Evolutionary conservation across 2,797 vertebrate genomes (phyloP).

Genomic region (Tragelaphus eurycerus): DNA sequence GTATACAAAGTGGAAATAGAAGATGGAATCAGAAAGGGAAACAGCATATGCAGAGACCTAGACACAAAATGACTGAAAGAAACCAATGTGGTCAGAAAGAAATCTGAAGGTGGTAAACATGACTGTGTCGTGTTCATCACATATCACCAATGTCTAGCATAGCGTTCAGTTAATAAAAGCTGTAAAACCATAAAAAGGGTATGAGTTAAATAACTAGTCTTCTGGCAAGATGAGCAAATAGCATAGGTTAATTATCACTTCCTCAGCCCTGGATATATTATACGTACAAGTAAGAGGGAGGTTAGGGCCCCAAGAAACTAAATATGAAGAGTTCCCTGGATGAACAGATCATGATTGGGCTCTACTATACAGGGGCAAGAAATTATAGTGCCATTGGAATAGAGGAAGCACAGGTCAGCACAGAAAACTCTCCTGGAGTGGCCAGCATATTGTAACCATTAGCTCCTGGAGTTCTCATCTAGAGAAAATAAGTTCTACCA

Average conservation of each 20-base stretch:
- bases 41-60: not conserved
- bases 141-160: not conserved
- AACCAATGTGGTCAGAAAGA: not conserved
- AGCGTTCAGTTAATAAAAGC: not conserved
- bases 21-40: not conserved
- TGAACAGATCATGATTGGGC: not conserved
- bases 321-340: not conserved
- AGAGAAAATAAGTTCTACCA: not conserved
- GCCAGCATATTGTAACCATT: not conserved
- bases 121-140: not conserved
- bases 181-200: not conserved
- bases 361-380: not conserved
- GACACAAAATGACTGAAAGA: not conserved
- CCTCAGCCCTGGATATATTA: not conserved
- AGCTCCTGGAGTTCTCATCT: not conserved
- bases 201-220: not conserved
- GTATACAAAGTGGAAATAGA: not conserved
- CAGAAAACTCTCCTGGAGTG: not conserved
- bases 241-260: not conserved
- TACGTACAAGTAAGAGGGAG: not conserved
- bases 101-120: not conserved
- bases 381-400: not conserved
- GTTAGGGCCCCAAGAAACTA: not conserved
- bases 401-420: not conserved
- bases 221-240: not conserved